These are phyloP conservation scores for Coleophora deauratella DNA, from an alignment of 2,888 invertebrate genomes.

Conservation along the genomic window DNA sequence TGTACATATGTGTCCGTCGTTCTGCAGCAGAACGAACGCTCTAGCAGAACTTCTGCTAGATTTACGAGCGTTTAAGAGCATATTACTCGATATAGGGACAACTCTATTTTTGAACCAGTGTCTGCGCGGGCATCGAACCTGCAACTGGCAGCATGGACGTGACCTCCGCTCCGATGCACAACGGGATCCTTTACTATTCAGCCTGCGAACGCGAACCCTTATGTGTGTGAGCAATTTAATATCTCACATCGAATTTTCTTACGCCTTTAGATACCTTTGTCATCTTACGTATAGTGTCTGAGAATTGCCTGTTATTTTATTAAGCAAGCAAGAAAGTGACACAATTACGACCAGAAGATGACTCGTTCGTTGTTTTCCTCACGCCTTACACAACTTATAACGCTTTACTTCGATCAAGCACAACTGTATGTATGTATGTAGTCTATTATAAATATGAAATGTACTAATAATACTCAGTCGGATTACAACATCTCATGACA, in stretches of 20 bases:
- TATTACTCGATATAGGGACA: conserved; percentile 5
- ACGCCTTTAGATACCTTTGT: conserved; percentile 16
- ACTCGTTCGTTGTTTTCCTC: conserved; percentile 1
- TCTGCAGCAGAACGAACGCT: too few relatives aligned
- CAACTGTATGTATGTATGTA: conserved; percentile 21
- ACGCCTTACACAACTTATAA: conserved; percentile 23
- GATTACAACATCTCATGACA: neutral
- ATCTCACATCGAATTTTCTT: conserved; percentile 28
- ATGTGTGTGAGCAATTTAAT: conserved; percentile 33
- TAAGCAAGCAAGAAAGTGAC: too few relatives aligned
- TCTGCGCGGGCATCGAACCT: conserved; percentile 39
- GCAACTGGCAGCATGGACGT: conserved; percentile 36
- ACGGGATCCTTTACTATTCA: conserved; percentile 52
- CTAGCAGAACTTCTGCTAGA: conserved; percentile 16
- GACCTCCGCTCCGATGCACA: conserved; percentile 49
- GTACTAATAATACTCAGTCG: conserved; percentile 3
- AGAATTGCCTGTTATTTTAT: neutral
- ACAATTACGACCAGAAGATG: conserved; percentile 1
- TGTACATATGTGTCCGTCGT: too few relatives aligned
- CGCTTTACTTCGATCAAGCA: conserved; percentile 17
- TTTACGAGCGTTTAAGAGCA: conserved; percentile 12
- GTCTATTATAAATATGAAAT: conserved; percentile 34
- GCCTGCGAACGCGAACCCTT: conserved; percentile 34
- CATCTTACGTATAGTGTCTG: conserved; percentile 1
- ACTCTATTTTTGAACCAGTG: conserved; percentile 16